phyloP scores from a whole-genome alignment of 1,140 invertebrate genomes.

The Popillia japonica region DNA sequence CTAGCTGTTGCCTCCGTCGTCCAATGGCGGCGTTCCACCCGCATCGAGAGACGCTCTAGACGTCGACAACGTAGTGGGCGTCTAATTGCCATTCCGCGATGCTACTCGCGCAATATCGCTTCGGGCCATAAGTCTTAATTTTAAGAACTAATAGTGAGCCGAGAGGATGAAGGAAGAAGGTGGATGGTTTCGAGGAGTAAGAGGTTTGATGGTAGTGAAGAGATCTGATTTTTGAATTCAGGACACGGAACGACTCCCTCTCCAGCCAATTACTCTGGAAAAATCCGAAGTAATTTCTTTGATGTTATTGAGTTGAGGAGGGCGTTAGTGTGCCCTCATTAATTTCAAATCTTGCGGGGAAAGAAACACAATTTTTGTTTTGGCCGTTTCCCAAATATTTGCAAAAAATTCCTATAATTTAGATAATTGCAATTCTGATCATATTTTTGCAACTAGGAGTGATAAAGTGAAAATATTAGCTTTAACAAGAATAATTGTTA shows the following conservation, averaged over 20 bases:
- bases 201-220: neutral
- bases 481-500: too few species aligned
- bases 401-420: too few species aligned
- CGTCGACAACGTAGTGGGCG: neutral
- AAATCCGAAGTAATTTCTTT: neutral
- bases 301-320: neutral
- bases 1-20: neutral
- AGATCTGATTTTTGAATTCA: slow-evolving; percentile 2
- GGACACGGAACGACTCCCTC: neutral
- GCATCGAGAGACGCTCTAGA: too few species aligned
- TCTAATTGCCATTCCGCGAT: slow-evolving; percentile 19
- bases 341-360: too few species aligned
- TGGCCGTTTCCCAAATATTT: too few species aligned
- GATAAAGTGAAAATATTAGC: too few species aligned
- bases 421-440: too few species aligned
- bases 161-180: neutral
- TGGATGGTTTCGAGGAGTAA: neutral
- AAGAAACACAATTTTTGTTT: too few species aligned
- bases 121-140: slow-evolving; percentile 32
- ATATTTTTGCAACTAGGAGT: too few species aligned
- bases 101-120: neutral
- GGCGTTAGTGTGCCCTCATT: neutral
- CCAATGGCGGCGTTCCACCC: neutral
- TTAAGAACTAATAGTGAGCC: slow-evolving; percentile 26
- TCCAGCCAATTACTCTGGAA: slow-evolving; percentile 14